These are phyloP conservation scores for Pampus argenteus DNA, from an alignment of 2,797 vertebrate species.

Conservation along the genomic window DNA sequence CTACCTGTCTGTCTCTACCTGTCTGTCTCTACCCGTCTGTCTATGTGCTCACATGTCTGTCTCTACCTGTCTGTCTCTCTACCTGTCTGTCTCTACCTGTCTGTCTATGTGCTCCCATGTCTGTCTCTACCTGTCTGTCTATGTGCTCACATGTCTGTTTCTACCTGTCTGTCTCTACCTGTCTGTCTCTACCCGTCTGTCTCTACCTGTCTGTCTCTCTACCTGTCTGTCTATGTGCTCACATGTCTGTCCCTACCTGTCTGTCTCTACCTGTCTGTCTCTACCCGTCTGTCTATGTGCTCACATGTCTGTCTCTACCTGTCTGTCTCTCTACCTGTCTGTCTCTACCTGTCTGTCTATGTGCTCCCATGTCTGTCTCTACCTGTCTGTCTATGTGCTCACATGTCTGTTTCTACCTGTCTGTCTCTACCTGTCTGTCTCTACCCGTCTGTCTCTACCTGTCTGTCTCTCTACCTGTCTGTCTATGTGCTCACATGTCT, in stretches of 20 bases:
- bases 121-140: neutral
- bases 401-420: neutral
- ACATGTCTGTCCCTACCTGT: no score
- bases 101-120: neutral
- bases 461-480: neutral
- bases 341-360: neutral
- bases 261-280: neutral
- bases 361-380: neutral
- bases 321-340: neutral
- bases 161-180: no score
- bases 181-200: no score
- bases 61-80: constrained; percentile 10
- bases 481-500: neutral
- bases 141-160: no score
- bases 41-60: neutral
- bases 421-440: neutral
- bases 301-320: neutral
- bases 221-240: no score
- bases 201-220: no score
- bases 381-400: neutral
- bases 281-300: neutral
- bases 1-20: no score
- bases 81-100: constrained; percentile 56
- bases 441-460: neutral
- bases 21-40: neutral